Evolutionary conservation across 2,113 vertebrate species (phyloP).

Genomic region (Phalacrocorax aristotelis): DNA sequence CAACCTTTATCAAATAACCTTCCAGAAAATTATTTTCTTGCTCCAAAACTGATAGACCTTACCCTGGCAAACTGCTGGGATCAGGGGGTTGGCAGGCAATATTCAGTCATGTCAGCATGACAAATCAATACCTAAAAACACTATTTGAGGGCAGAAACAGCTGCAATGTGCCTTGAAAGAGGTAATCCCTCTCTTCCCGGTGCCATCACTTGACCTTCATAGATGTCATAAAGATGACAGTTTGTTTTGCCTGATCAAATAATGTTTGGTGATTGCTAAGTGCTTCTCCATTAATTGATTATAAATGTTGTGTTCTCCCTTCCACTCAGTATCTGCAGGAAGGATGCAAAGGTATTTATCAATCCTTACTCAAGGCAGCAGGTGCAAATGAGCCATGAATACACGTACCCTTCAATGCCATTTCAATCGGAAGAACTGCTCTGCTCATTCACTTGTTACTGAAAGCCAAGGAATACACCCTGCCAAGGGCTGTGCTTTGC

Average conservation of each 20-base stretch:
- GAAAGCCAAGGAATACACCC: fast-evolving
- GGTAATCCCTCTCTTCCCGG: neutral
- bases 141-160: neutral
- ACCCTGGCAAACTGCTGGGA: neutral
- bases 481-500: neutral
- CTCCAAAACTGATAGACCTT: neutral
- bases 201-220: neutral
- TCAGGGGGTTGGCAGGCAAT: neutral
- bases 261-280: neutral
- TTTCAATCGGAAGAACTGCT: neutral
- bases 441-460: neutral
- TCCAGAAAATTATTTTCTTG: neutral
- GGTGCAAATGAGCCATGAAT: neutral
- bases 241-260: neutral
- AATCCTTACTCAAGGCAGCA: neutral
- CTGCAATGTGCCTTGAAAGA: neutral
- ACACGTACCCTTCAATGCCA: neutral
- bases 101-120: neutral
- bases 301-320: neutral
- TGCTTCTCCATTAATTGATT: neutral
- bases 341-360: neutral
- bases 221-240: neutral
- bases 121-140: neutral
- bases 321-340: neutral
- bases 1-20: neutral